phyloP scores from a whole-genome alignment of 2,888 invertebrate species.

The Sipha maydis region DNA sequence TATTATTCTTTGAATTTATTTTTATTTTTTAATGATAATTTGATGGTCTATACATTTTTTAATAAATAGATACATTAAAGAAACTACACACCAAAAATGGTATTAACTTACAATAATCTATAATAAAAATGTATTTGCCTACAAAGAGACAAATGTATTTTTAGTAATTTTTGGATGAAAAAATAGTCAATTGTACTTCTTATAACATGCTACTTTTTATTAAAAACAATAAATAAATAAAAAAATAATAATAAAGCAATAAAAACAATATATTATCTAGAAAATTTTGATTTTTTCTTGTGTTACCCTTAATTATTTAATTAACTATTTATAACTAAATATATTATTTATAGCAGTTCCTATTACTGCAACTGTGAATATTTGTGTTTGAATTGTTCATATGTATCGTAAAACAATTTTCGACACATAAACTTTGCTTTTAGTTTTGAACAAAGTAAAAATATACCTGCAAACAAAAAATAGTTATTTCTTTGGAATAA shows the following conservation, averaged over 20 bases:
- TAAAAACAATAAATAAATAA: conserved; percentile 11
- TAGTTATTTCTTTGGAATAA: background rate
- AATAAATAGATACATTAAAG: conserved; percentile 16
- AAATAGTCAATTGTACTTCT: conserved; percentile 57
- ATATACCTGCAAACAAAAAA: conserved; percentile 83
- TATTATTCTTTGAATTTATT: conserved; percentile 19
- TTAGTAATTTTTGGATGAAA: conserved; percentile 17
- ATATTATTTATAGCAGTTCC: conserved; percentile 9
- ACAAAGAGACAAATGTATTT: conserved; percentile 35
- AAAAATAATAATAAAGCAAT: conserved; percentile 46
- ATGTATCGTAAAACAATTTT: conserved; percentile 83
- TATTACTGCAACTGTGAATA: conserved; percentile 11
- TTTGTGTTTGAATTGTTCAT: conserved; percentile 73
- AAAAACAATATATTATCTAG: conserved; percentile 49
- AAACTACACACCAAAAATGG: conserved; percentile 5
- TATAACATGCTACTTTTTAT: conserved; percentile 38
- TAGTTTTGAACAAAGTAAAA: conserved; percentile 89
- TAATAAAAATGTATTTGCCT: background rate
- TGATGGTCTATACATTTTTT: background rate
- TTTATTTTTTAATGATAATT: conserved; percentile 1
- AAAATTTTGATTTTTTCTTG: conserved; percentile 18
- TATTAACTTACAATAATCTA: background rate
- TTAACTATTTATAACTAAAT: conserved; percentile 4
- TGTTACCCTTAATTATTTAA: background rate
- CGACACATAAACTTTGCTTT: conserved; percentile 83